phyloP scores from a whole-genome alignment of 2,797 vertebrate genomes.

The Threskiornis aethiopicus region DNA sequence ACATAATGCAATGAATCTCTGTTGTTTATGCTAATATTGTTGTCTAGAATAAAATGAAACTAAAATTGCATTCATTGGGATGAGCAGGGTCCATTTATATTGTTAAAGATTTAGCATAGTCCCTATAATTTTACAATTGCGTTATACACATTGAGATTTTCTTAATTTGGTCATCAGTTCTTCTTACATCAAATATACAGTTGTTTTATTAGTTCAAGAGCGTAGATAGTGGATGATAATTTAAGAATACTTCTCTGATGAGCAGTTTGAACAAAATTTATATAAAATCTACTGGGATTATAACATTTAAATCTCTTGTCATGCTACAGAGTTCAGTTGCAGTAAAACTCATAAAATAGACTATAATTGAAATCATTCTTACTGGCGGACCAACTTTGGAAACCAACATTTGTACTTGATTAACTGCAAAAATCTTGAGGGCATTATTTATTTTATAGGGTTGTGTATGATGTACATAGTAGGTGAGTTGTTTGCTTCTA shows the following conservation, averaged over 20 bases:
- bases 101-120: neutral
- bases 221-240: neutral
- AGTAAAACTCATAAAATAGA: neutral
- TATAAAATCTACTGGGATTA: neutral
- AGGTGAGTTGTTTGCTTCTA: neutral
- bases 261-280: neutral
- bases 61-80: neutral
- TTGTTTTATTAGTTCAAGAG: neutral
- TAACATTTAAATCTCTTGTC: neutral
- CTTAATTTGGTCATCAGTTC: neutral
- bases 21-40: neutral
- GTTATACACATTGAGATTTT: neutral
- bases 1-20: neutral
- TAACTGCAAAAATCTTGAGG: neutral
- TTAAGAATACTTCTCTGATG: neutral
- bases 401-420: neutral
- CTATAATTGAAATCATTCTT: neutral
- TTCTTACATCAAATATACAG: neutral
- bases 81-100: neutral
- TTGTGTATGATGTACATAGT: neutral
- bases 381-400: neutral
- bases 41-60: neutral
- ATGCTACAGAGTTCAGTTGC: neutral
- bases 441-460: neutral
- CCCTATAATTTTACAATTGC: neutral